Evolutionary conservation across 2,113 vertebrate species (phyloP).

Genomic region (Rhegmatorhina hoffmannsi): DNA sequence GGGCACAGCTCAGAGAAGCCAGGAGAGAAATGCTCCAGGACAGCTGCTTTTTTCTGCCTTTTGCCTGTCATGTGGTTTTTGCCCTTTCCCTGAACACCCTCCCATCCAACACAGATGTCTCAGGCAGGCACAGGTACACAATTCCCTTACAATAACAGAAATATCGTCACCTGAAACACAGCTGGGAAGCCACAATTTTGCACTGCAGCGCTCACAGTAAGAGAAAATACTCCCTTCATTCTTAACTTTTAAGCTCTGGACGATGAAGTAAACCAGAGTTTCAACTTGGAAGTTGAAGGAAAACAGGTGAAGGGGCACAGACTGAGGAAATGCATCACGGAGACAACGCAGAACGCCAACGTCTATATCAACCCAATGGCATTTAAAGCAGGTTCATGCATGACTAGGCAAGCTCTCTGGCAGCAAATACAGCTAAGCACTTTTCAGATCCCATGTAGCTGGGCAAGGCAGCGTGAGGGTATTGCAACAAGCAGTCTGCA

Average conservation of each 20-base stretch:
- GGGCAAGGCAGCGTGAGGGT: not conserved
- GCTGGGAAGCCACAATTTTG: not conserved
- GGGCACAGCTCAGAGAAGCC: not conserved
- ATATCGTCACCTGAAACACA: fast-evolving
- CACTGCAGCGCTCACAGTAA: fast-evolving
- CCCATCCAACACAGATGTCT: not conserved
- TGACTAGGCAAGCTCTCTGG: slow-evolving; percentile 47
- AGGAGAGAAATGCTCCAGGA: not conserved
- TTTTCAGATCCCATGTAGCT: not conserved
- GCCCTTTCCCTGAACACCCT: not conserved
- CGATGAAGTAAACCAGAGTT: not conserved
- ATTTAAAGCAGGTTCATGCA: slow-evolving; percentile 30
- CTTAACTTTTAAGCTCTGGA: not conserved
- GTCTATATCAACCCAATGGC: not conserved
- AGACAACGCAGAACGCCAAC: not conserved
- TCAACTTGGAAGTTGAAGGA: not conserved
- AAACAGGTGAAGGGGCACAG: not conserved
- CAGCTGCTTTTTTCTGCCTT: not conserved
- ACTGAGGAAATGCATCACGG: not conserved
- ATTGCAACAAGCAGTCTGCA: not conserved
- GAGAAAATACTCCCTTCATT: not conserved
- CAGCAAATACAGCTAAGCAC: slow-evolving; percentile 11
- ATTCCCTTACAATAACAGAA: not conserved
- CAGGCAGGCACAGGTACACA: fast-evolving
- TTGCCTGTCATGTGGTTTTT: not conserved